Conservation (phyloP, 2,797 vertebrate species). For the Ispidina picta region DNA sequence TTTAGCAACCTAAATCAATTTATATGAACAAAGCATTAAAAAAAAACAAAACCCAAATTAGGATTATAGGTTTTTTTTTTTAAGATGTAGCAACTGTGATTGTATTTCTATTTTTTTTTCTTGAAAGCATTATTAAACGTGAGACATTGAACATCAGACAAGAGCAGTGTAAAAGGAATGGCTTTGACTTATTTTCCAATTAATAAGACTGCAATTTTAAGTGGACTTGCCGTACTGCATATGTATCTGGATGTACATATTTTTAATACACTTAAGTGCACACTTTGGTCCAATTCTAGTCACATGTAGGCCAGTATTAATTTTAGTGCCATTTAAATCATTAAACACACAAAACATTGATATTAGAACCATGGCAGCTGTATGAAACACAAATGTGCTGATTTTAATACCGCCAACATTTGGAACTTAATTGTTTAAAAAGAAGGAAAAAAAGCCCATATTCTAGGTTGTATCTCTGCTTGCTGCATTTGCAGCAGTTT, state of each 20-base stretch:
- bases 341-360: not conserved
- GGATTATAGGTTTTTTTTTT: not conserved
- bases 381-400: not conserved
- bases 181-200: constrained; percentile 37
- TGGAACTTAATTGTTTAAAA: not conserved
- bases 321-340: not conserved
- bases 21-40: not conserved
- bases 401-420: not conserved
- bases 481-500: not conserved
- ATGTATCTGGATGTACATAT: not conserved
- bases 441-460: not conserved
- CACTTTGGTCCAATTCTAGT: not conserved
- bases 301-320: not conserved
- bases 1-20: not conserved
- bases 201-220: not conserved
- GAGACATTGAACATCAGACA: not conserved
- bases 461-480: not conserved
- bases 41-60: not conserved
- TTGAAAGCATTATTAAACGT: not conserved
- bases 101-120: not conserved
- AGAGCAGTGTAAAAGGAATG: not conserved
- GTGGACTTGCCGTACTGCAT: not conserved
- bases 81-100: not conserved
- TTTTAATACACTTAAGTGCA: not conserved
- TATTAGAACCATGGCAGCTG: not conserved